Percentiles rank a stretch among this genome's conserved stretches.
Conservation (phyloP, 1,140 invertebrate genomes). For the Hirudo medicinalis region DNA sequence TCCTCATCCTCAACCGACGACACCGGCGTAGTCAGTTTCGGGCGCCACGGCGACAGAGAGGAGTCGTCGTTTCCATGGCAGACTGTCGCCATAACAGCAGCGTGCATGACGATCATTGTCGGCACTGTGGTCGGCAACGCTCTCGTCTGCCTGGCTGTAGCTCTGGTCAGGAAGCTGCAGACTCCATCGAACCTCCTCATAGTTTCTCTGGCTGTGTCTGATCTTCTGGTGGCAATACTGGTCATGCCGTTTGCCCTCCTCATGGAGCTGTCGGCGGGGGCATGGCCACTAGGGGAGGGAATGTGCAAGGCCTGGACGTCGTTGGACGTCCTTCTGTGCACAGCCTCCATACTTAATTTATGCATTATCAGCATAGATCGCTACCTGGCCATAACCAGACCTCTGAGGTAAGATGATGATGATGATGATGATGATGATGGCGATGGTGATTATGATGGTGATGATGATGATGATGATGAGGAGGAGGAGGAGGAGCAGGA, state of each 20-base stretch:
- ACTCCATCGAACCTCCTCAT: conserved; percentile 98
- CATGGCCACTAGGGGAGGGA: conserved; percentile 39
- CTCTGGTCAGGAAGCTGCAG: conserved; percentile 50
- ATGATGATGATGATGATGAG: background rate
- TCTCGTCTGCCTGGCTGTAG: conserved; percentile 81
- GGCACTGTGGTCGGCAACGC: conserved; percentile 91
- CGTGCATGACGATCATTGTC: conserved; percentile 58
- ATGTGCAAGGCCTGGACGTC: conserved; percentile 45
- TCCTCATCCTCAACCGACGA: background rate
- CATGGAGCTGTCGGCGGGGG: conserved; percentile 12
- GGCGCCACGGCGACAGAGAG: background rate
- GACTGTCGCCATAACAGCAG: background rate
- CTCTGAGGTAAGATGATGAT: conserved; percentile 28
- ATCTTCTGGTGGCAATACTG: conserved; percentile 82
- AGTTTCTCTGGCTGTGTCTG: conserved; percentile 88
- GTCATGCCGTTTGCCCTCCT: conserved; percentile 92
- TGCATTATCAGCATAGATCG: conserved; percentile 46
- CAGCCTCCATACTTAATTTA: conserved; percentile 46
- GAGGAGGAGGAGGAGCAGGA: background rate
- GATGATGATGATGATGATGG: background rate
- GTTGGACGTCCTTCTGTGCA: conserved; percentile 45
- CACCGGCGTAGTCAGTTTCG: background rate
- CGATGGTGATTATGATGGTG: background rate
- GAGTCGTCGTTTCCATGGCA: background rate
- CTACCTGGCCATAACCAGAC: conserved; percentile 45